Percentiles rank a stretch among this genome's conserved stretches.
Evolutionary conservation across 2,888 invertebrate species (phyloP).

Genomic region (Eilema caniola): DNA sequence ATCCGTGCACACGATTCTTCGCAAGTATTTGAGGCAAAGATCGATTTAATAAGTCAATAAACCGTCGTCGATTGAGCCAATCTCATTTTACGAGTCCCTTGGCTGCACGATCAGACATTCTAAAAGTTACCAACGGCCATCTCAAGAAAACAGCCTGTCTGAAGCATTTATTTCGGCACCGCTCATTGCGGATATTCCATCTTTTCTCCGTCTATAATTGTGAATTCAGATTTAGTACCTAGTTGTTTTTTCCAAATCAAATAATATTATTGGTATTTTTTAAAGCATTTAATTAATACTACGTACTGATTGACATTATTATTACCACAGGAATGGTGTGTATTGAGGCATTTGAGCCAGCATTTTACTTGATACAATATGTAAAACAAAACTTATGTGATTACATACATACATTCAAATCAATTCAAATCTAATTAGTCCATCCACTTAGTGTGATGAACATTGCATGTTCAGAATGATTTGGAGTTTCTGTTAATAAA

Average conservation of each 20-base stretch:
- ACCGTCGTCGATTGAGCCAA: constrained; percentile 79
- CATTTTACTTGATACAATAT: no score
- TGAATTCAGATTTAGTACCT: constrained; percentile 17
- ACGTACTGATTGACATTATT: no score
- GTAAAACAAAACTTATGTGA: no score
- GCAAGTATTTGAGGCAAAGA: constrained; percentile 71
- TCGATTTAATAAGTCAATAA: constrained; percentile 84
- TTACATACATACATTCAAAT: no score
- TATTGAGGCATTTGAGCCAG: no score
- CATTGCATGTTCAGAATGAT: no score
- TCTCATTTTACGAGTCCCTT: constrained; percentile 81
- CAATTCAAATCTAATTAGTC: no score
- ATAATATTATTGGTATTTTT: not conserved
- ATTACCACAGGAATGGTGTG: not conserved
- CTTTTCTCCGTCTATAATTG: constrained; percentile 49
- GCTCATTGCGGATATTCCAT: constrained; percentile 54
- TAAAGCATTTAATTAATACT: not conserved
- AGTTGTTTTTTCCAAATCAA: not conserved
- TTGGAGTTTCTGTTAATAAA: no score
- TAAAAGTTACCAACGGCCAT: constrained; percentile 69
- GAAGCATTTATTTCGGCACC: constrained; percentile 58
- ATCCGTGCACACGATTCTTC: constrained; percentile 57
- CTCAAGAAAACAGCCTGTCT: constrained; percentile 59
- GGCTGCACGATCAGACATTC: constrained; percentile 72
- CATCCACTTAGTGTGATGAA: no score